phyloP scores from a whole-genome alignment of 64 coral and sea anemone species.

The Stylophora pistillata region DNA sequence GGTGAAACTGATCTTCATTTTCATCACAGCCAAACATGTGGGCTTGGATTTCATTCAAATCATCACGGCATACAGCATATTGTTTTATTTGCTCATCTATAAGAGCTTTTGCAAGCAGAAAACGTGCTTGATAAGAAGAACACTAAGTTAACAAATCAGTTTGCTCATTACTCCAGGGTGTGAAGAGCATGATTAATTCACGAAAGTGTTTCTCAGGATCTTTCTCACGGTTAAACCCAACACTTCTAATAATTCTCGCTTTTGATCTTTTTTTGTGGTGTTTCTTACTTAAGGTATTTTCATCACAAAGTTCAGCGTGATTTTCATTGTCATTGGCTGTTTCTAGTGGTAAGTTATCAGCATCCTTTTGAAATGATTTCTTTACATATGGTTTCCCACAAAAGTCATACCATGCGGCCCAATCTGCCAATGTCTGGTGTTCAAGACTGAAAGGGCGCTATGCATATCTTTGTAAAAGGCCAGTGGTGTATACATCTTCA shows the following conservation, averaged over 20 bases:
- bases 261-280: background rate
- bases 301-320: no score
- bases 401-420: no score
- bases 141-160: constrained; percentile 21
- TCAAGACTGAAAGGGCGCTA: no score
- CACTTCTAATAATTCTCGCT: constrained; percentile 12
- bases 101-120: background rate
- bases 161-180: constrained; percentile 30
- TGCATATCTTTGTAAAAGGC: no score
- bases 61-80: background rate
- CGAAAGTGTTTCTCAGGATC: constrained; percentile 23
- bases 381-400: no score
- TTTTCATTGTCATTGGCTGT: no score
- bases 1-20: background rate
- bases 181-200: constrained; percentile 39
- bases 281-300: background rate
- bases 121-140: constrained; percentile 9
- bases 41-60: background rate
- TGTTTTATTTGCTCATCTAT: no score
- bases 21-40: background rate
- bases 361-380: no score
- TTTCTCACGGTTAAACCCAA: constrained; percentile 16
- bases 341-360: no score
- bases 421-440: no score
- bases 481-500: no score